Conservation (phyloP, 2,797 vertebrate species). For the Peromyscus attwateri region DNA sequence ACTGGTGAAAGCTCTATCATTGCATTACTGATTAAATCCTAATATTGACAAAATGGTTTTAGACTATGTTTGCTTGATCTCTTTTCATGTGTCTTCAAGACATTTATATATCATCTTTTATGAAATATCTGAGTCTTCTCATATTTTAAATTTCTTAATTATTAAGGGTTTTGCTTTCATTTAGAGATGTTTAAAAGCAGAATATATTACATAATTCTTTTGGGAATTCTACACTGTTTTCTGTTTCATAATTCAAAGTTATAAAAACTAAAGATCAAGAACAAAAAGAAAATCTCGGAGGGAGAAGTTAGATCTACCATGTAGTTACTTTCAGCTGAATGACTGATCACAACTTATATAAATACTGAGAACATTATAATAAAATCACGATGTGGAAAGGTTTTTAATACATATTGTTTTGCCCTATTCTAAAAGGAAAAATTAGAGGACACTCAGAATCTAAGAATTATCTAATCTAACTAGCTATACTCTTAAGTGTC, state of each 20-base stretch:
- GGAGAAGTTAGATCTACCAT: slow-evolving; percentile 12
- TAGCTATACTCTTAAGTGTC: background rate
- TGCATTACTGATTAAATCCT: slow-evolving; percentile 31
- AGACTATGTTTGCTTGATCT: slow-evolving; percentile 15
- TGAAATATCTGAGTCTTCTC: background rate
- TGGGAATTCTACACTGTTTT: slow-evolving; percentile 46
- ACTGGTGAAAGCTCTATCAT: background rate
- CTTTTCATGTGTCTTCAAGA: slow-evolving; percentile 22
- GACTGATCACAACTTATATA: slow-evolving; percentile 30
- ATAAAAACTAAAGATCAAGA: slow-evolving; percentile 44
- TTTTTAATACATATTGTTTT: slow-evolving; percentile 40
- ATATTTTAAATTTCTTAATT: slow-evolving; percentile 30
- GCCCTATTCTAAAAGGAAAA: background rate
- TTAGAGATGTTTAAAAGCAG: slow-evolving; percentile 38
- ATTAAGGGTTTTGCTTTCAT: background rate
- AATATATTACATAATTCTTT: slow-evolving; percentile 25
- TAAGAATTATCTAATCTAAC: slow-evolving; percentile 18
- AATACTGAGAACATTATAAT: slow-evolving; percentile 17
- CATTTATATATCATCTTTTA: slow-evolving; percentile 25
- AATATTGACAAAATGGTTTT: slow-evolving; percentile 32
- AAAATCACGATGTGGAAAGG: background rate
- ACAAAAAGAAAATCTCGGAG: slow-evolving; percentile 34
- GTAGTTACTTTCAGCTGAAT: slow-evolving; percentile 35
- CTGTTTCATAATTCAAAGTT: slow-evolving; percentile 59
- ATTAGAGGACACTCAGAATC: background rate